A percentile compares a stretch with the other conserved stretches of the same genome.
Conservation (phyloP, 2,113 vertebrate genomes). For the Brienomyrus brachyistius region DNA sequence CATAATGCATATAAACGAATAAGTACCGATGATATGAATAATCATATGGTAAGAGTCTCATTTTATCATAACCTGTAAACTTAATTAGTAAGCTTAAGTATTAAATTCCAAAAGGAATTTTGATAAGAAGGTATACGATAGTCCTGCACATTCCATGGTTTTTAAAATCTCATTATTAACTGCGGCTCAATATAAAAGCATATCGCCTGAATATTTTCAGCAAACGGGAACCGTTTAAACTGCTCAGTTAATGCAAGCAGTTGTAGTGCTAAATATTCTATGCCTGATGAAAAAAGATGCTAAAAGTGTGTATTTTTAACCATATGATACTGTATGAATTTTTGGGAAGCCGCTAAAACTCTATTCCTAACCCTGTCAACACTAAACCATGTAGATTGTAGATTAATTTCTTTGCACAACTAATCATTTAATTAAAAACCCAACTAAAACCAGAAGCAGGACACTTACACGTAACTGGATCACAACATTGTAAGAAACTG, state of each 20-base stretch:
- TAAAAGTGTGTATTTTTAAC: too few species aligned
- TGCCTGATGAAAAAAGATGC: not conserved
- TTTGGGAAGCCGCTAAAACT: too few species aligned
- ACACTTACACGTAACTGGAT: too few species aligned
- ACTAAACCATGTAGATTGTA: not conserved
- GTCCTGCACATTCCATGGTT: not conserved
- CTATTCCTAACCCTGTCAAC: too few species aligned
- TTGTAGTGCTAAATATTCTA: not conserved
- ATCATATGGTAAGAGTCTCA: not conserved
- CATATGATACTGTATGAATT: too few species aligned
- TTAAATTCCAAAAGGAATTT: not conserved
- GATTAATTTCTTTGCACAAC: not conserved
- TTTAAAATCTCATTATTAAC: not conserved
- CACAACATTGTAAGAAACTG: too few species aligned
- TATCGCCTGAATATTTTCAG: not conserved
- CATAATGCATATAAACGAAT: not conserved
- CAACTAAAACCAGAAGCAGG: not conserved
- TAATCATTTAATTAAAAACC: not conserved
- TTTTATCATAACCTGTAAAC: not conserved
- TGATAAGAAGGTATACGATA: not conserved
- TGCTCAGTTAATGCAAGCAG: not conserved
- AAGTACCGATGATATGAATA: not conserved
- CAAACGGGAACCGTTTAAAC: not conserved
- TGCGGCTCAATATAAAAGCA: not conserved
- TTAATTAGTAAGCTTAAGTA: not conserved